Percentiles rank a stretch among this genome's conserved stretches.
These are phyloP conservation scores for Dicentrarchus labrax DNA, from an alignment of 2,113 vertebrate species.

Conservation along the genomic window DNA sequence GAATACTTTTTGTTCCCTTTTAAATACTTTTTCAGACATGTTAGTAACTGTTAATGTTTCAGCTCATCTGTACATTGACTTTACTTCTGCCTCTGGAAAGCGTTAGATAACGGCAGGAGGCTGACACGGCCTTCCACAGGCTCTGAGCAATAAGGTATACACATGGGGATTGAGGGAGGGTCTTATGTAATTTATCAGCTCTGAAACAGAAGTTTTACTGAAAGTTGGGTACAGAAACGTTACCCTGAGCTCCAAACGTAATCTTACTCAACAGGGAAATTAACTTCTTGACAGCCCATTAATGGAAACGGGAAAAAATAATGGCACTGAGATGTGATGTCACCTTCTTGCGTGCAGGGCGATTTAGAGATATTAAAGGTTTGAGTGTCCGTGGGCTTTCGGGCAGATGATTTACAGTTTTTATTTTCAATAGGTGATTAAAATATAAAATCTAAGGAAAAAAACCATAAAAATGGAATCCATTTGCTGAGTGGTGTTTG, in stretches of 20 bases:
- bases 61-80: no score
- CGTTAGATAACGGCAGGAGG: background rate
- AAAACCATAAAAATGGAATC: no score
- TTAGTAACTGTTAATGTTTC: no score
- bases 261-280: background rate
- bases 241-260: background rate
- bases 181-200: slow-evolving; percentile 3
- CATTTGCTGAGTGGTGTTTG: no score
- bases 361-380: no score
- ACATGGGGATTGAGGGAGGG: background rate
- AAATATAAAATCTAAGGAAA: no score
- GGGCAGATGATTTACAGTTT: no score
- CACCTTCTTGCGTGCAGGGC: background rate
- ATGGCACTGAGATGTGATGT: background rate
- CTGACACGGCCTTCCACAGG: background rate
- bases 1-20: no score
- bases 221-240: background rate
- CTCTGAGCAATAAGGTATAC: background rate
- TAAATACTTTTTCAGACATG: no score
- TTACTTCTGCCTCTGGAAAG: no score
- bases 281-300: background rate
- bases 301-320: background rate
- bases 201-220: background rate
- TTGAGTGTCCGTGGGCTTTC: no score
- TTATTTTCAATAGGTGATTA: no score